Percentiles rank a stretch among this genome's conserved stretches.
These are phyloP conservation scores for Ruditapes philippinarum DNA, from an alignment of 1,140 invertebrate species.

Conservation along the genomic window DNA sequence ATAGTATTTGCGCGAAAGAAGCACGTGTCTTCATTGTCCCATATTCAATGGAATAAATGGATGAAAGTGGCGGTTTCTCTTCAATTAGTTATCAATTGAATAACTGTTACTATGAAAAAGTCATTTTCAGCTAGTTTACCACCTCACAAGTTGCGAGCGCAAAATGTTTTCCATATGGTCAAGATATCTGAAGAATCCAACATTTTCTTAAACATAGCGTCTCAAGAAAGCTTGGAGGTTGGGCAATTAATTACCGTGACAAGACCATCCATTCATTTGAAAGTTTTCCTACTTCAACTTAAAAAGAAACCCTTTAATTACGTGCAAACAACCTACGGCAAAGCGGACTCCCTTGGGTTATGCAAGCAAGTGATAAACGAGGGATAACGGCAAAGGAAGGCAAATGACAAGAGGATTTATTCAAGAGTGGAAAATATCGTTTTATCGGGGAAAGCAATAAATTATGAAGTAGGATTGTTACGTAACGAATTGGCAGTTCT, in stretches of 20 bases:
- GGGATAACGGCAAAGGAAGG: constrained; percentile 6
- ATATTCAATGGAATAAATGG: constrained; percentile 28
- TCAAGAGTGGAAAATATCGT: not conserved
- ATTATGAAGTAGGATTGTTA: no score
- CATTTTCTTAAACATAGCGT: not conserved
- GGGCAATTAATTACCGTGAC: constrained; percentile 54
- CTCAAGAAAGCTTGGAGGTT: not conserved
- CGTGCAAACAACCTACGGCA: constrained; percentile 48
- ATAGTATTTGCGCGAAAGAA: not conserved
- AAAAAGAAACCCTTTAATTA: constrained; percentile 52
- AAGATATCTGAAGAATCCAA: constrained; percentile 24
- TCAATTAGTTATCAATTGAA: constrained; percentile 29
- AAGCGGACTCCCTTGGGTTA: constrained; percentile 32
- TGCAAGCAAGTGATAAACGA: constrained; percentile 8
- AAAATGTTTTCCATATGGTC: constrained; percentile 52
- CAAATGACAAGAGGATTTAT: not conserved
- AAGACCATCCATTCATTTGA: constrained; percentile 48
- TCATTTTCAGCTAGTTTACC: not conserved
- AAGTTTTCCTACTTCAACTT: constrained; percentile 25
- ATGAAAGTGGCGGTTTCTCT: constrained; percentile 25
- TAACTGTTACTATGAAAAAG: constrained; percentile 23
- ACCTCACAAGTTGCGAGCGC: constrained; percentile 51
- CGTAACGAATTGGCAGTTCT: no score
- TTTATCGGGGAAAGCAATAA: no score
- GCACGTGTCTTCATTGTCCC: constrained; percentile 41